These are phyloP conservation scores for Chelon labrosus DNA, from an alignment of 2,797 vertebrate species.

Conservation along the genomic window DNA sequence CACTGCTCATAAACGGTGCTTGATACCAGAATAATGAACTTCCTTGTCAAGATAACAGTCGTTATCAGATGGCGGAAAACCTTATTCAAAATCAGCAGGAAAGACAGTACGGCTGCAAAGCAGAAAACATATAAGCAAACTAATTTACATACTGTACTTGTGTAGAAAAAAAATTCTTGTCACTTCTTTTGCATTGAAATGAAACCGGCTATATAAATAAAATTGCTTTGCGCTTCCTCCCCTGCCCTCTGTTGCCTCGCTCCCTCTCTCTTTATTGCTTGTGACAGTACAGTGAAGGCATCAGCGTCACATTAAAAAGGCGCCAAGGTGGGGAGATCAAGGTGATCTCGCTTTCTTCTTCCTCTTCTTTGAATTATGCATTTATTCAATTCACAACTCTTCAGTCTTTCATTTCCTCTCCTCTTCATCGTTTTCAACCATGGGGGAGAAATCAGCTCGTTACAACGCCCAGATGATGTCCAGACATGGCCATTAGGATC, in stretches of 20 bases:
- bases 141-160: too few species aligned
- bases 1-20: neutral
- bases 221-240: neutral
- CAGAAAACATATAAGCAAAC: neutral
- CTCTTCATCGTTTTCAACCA: slow-evolving; percentile 10
- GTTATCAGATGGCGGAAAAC: neutral
- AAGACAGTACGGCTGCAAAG: neutral
- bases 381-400: slow-evolving; percentile 55
- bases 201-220: slow-evolving; percentile 22
- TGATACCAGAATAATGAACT: neutral
- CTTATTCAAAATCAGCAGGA: neutral
- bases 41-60: neutral
- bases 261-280: slow-evolving; percentile 18
- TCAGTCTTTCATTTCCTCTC: slow-evolving; percentile 34
- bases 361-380: slow-evolving; percentile 66
- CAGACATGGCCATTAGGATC: slow-evolving; percentile 36
- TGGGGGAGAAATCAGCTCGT: slow-evolving; percentile 23
- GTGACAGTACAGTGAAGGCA: slow-evolving; percentile 55
- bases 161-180: neutral
- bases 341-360: slow-evolving; percentile 48
- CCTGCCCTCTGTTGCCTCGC: neutral
- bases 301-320: slow-evolving; percentile 58
- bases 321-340: slow-evolving; percentile 60
- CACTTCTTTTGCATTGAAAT: slow-evolving; percentile 12
- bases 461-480: slow-evolving; percentile 42